Evolutionary conservation across 2,888 invertebrate species (phyloP).

Genomic region (Ophion ventricosus): DNA sequence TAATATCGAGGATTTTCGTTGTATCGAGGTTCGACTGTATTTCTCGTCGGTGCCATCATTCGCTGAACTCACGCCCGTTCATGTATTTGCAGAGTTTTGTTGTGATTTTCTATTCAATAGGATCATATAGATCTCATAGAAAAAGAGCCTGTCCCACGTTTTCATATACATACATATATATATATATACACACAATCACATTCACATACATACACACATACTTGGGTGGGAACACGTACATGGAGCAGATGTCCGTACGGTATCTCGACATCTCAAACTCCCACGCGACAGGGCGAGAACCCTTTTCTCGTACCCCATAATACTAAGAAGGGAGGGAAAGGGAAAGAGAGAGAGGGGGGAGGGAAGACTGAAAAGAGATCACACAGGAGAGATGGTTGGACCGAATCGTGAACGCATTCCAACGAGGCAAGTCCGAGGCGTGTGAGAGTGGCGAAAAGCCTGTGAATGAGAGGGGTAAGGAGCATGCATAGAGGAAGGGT

Average conservation of each 20-base stretch:
- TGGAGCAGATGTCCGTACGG: conserved; percentile 55
- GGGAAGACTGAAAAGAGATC: conserved; percentile 10
- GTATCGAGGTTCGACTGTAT: no score
- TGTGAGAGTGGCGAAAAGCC: conserved; percentile 64
- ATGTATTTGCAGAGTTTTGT: background rate
- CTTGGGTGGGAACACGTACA: background rate
- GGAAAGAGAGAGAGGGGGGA: conserved; percentile 13
- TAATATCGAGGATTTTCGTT: no score
- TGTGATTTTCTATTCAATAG: background rate
- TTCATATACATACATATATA: background rate
- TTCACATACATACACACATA: background rate
- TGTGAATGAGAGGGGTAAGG: conserved; percentile 69
- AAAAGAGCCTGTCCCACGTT: background rate
- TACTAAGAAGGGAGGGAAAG: background rate
- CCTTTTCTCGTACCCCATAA: conserved; percentile 49
- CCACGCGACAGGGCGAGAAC: conserved; percentile 56
- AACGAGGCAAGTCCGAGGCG: conserved; percentile 43
- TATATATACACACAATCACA: background rate
- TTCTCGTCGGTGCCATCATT: background rate
- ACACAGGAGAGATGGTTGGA: conserved; percentile 37
- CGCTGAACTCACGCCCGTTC: background rate
- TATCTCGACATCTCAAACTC: conserved; percentile 46
- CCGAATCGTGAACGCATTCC: conserved; percentile 53
- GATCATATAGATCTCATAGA: background rate
- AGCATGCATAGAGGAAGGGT: conserved; percentile 49